phyloP scores from a whole-genome alignment of 2,888 invertebrate species.

The Strigamia transsilvanica region DNA sequence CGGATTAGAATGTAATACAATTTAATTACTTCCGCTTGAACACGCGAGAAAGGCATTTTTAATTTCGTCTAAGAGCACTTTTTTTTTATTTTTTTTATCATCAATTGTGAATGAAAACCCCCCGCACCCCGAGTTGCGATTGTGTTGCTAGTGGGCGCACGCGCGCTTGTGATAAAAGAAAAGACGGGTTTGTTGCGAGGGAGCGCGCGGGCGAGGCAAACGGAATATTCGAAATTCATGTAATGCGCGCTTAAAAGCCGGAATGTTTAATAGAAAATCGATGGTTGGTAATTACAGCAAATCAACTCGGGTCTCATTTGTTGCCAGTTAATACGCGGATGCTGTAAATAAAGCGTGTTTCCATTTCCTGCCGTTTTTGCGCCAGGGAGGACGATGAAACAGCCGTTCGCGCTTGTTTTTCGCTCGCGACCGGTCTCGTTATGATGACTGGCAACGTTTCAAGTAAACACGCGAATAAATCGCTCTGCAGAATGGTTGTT shows the following conservation, averaged over 20 bases:
- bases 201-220: background rate
- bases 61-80: slow-evolving; percentile 14
- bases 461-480: slow-evolving; percentile 41
- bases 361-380: background rate
- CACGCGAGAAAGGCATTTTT: slow-evolving; percentile 6
- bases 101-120: slow-evolving; percentile 32
- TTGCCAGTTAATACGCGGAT: slow-evolving; percentile 43
- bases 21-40: slow-evolving; percentile 21
- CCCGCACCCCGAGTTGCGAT: background rate
- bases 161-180: slow-evolving; percentile 16
- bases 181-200: background rate
- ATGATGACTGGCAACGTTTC: slow-evolving; percentile 41
- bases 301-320: slow-evolving; percentile 47
- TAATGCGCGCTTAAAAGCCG: slow-evolving; percentile 28
- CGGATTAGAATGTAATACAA: slow-evolving; percentile 27
- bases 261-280: slow-evolving; percentile 43
- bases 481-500: slow-evolving; percentile 1
- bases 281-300: slow-evolving; percentile 44
- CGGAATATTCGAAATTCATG: slow-evolving; percentile 32
- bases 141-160: background rate
- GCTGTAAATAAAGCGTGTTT: slow-evolving; percentile 40
- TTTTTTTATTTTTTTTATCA: background rate
- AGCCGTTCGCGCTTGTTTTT: slow-evolving; percentile 32
- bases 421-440: slow-evolving; percentile 21
- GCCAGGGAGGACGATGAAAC: background rate